Conservation (phyloP, 2,113 vertebrate genomes). For the Dolichallabes microphthalmus region DNA sequence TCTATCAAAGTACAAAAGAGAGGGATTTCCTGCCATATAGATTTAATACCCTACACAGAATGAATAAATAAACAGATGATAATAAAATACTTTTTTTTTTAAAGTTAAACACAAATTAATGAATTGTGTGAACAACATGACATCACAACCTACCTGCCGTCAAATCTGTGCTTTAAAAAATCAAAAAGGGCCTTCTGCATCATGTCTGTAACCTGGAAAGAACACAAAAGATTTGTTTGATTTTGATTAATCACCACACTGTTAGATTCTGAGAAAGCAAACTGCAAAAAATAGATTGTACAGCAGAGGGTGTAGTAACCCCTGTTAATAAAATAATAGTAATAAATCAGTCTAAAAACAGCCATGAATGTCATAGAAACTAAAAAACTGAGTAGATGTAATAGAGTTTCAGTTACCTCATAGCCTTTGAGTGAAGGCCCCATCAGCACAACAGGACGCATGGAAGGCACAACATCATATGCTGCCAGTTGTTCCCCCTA, state of each 20-base stretch:
- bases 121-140: not conserved
- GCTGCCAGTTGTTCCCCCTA: slow-evolving; percentile 94
- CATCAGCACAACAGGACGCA: slow-evolving; percentile 98
- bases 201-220: slow-evolving; percentile 95
- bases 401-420: slow-evolving; percentile 76
- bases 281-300: not conserved
- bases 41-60: not conserved
- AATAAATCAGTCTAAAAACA: not conserved
- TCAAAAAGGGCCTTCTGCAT: slow-evolving; percentile 99
- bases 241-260: not conserved
- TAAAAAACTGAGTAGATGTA: not conserved
- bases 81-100: not conserved
- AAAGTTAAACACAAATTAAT: not conserved
- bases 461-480: slow-evolving; percentile 98
- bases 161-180: slow-evolving; percentile 98
- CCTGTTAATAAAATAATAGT: not conserved
- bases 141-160: slow-evolving; percentile 88
- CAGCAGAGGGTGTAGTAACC: slow-evolving; percentile 31
- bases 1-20: slow-evolving; percentile 64
- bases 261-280: not conserved
- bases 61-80: not conserved
- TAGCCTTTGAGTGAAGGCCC: slow-evolving; percentile 97
- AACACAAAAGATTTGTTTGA: slow-evolving; percentile 22
- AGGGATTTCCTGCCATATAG: not conserved
- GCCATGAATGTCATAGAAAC: not conserved